Evolutionary conservation across 2,797 vertebrate genomes (phyloP).

Genomic region (Cirrhinus molitorella): DNA sequence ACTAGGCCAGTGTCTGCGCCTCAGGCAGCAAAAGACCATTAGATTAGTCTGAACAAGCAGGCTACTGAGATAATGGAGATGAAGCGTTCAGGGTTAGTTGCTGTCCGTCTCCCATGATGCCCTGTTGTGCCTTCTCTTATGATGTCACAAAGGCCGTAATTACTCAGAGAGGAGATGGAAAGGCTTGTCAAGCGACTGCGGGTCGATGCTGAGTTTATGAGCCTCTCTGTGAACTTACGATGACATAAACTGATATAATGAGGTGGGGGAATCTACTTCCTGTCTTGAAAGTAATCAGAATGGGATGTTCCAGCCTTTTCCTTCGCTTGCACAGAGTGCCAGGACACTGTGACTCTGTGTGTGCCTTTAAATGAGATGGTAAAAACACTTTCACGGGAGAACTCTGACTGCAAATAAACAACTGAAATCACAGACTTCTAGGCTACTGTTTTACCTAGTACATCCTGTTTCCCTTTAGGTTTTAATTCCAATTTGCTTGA

Average conservation of each 20-base stretch:
- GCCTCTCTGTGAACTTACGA: constrained; percentile 11
- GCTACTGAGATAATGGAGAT: constrained; percentile 21
- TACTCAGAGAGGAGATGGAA: constrained; percentile 16
- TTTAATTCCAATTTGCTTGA: constrained; percentile 1
- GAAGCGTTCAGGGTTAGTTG: background rate
- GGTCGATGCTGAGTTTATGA: constrained; percentile 3
- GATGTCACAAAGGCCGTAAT: constrained; percentile 31
- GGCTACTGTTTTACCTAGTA: background rate
- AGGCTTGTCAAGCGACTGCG: constrained; percentile 13
- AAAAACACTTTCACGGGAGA: constrained; percentile 56
- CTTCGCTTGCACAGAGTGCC: background rate
- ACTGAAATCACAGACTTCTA: constrained; percentile 26
- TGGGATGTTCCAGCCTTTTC: constrained; percentile 19
- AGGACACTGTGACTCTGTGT: background rate
- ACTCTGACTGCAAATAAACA: constrained; percentile 54
- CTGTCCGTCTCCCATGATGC: constrained; percentile 22
- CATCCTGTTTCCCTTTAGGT: background rate
- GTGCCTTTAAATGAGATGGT: constrained; percentile 22
- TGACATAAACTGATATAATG: constrained; percentile 40
- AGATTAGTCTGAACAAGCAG: constrained; percentile 15
- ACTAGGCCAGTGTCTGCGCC: constrained; percentile 31
- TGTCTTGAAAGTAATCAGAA: constrained; percentile 18
- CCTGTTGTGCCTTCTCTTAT: constrained; percentile 30
- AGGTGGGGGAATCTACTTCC: constrained; percentile 25
- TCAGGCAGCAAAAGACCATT: constrained; percentile 22